Evolutionary conservation across 1,140 invertebrate species (phyloP), one percentile per base, ranked within the genome.

Genomic region (Metaphire vulgaris): DNA sequence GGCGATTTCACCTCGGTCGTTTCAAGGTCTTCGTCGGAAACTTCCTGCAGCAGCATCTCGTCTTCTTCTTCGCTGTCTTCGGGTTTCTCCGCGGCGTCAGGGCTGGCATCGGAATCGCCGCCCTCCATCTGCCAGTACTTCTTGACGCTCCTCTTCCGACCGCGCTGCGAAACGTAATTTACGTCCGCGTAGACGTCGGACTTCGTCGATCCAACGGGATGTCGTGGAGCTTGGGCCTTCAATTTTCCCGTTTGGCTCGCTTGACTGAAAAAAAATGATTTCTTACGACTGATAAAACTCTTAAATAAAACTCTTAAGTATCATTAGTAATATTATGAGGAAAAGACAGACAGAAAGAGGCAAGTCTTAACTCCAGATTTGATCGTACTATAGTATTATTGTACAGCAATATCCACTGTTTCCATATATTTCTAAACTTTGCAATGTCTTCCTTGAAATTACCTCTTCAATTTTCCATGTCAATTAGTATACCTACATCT

Each of bases 51-150:
- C 41, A 56, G 41, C n/a, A n/a, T n/a, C n/a, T n/a, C n/a, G n/a
- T n/a, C n/a, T 56, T 56, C 41, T 21, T 56, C 41, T 21, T 56
- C 41, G 21, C 41, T 56, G 41, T 56, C 41, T 56, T 56, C 41
- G 6, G 21, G 41, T 56, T 56, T 56, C 6, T 56, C 41, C n/a
- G n/a, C n/a, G n/a, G n/a, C n/a, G 6, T 56, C 41, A 21, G 6
- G 41, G 41, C 21, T 56, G 41, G 41, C 41, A 56, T 56, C 41
- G 41, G 41, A 56, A 21, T 56, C 41, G 1, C n/a, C 31, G 21
- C 21, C 69, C 41, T 76, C 74, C 66, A 69, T 33, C 69, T 70
- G 28, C 74, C 74, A 76, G 28, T 68, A 69, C 34, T 76, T 76
- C 33, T 29, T 71, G 26, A 69, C 74, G 6, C 26, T 76, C 28